Percentiles rank a stretch among this genome's conserved stretches.
Evolutionary conservation across 2,113 vertebrate species (phyloP).

Genomic region (Albula glossodonta): DNA sequence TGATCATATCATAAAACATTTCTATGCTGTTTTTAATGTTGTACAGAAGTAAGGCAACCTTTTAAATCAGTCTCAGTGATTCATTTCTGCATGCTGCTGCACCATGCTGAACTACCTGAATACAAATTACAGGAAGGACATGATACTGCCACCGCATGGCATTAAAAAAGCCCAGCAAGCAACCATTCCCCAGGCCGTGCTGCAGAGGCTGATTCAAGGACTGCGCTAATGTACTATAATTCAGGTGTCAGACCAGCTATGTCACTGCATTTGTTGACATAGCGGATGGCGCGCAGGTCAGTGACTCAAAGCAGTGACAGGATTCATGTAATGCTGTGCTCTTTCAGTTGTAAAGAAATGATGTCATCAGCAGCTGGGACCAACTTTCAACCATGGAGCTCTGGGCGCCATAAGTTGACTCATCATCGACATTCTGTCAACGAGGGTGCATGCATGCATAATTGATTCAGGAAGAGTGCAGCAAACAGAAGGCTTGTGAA

Average conservation of each 20-base stretch:
- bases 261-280: background rate
- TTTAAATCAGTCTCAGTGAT: background rate
- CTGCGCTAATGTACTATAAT: background rate
- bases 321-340: background rate
- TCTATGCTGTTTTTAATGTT: background rate
- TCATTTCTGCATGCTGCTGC: background rate
- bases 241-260: background rate
- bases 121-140: too few relatives aligned
- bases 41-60: background rate
- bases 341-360: background rate
- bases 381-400: background rate
- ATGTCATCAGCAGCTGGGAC: background rate
- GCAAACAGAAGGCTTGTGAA: background rate
- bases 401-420: background rate
- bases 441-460: background rate
- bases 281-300: background rate
- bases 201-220: too few relatives aligned
- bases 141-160: too few relatives aligned
- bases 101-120: too few relatives aligned
- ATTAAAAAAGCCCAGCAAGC: too few relatives aligned
- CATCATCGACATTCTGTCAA: background rate
- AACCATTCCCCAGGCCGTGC: too few relatives aligned
- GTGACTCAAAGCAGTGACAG: background rate
- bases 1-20: background rate
- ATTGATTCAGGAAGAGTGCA: background rate